Base-by-base conservation (phyloP, 2,888 invertebrate genomes). In the Falcaria lacertinaria region DNA sequence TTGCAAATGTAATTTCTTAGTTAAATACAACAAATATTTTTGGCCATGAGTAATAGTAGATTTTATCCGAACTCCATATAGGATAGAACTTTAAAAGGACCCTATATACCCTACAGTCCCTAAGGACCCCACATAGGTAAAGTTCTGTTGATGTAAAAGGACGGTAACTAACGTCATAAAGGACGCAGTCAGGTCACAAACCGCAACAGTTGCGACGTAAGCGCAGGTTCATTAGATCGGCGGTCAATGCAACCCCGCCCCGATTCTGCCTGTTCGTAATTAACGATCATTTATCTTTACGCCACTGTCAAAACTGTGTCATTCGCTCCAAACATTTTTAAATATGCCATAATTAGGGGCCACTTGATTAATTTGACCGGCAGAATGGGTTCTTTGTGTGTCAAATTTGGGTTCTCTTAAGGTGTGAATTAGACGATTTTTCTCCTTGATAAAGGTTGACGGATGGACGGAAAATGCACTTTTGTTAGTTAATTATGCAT, bases 381-480 rank as follows among this genome's bases (percentile, higher is more conserved):
- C 57, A 57, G 57, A 65, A 54, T 56, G 60, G 69, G 67, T 64
- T 67, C 74, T 72, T 71, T 69, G 72, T 69, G 58, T 61, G 76
- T 77, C 77, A 74, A 75, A 71, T 64, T 74, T 67, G 68, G 65
- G 58, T 59, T 69, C 65, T 67, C 62, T 69, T 67, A 69, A 83
- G 74, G 86, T 86, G 86, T 86, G 80, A 87, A 87, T 86, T 80
- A 84, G 84, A 76, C 72, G 85, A 86, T 87, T 82, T 86, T 83
- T 83, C 81, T 80, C 69, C 63, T 58, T 81, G 87, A 88, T 87
- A 87, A 81, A 83, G 80, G 80, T 84, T 80, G 85, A 85, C 79
- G 72, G 82, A 81, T 74, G 74, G 69, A 74, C 57, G 69, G 71
- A 75, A 79, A 80, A 79, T 70, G 72, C 66, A 52, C 71, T 74